Conservation (phyloP, 2,888 invertebrate genomes). For the Diplazon laetatorius region DNA sequence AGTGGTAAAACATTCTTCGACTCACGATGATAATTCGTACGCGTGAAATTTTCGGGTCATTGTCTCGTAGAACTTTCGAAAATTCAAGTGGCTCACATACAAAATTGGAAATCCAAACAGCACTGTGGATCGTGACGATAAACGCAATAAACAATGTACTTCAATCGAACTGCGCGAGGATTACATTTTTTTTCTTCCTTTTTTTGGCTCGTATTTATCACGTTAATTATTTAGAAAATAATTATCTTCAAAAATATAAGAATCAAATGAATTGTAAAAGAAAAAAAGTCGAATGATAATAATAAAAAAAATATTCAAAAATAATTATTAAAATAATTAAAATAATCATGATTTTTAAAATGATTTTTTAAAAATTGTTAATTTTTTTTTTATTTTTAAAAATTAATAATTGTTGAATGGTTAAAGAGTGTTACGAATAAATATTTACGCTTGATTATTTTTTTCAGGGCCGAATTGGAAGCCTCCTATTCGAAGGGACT, state of each 20-base stretch:
- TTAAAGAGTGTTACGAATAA: no score
- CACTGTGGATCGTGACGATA: not conserved
- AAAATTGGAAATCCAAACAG: not conserved
- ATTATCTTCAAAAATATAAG: not conserved
- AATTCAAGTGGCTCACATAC: not conserved
- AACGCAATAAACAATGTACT: conserved; percentile 1
- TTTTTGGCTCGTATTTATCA: not conserved
- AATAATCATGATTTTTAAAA: no score
- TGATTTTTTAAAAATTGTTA: no score
- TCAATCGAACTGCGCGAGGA: not conserved
- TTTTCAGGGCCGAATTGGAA: conserved; percentile 93
- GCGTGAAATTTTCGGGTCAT: not conserved
- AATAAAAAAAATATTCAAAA: no score
- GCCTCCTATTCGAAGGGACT: conserved; percentile 95
- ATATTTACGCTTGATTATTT: conserved; percentile 41
- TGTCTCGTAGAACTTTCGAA: not conserved
- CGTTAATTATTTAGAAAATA: not conserved
- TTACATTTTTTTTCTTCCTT: no score
- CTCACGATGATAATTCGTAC: no score
- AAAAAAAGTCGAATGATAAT: no score
- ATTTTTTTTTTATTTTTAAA: no score
- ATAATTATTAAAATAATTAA: no score
- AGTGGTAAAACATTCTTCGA: not conserved
- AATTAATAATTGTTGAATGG: no score
- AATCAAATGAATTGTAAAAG: no score